Evolutionary conservation across 2,888 invertebrate species (phyloP).

Genomic region (Bombylius major): DNA sequence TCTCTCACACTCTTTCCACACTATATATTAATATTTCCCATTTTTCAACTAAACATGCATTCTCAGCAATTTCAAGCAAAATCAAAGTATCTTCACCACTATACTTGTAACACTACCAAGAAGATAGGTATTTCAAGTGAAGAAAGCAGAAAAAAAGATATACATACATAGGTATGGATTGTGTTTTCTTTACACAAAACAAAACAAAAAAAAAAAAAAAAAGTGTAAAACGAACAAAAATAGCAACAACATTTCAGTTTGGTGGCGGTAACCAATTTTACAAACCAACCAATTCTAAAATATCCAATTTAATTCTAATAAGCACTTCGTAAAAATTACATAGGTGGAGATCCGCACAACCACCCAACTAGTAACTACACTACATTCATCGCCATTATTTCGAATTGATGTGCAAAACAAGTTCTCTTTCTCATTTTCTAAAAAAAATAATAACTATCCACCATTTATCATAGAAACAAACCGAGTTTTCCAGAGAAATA

Average conservation of each 20-base stretch:
- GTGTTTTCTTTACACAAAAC: not conserved
- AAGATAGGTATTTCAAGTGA: too few species aligned
- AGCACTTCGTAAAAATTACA: constrained; percentile 21
- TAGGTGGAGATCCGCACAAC: not conserved
- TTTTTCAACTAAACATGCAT: not conserved
- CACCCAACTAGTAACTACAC: not conserved
- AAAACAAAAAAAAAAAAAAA: not conserved
- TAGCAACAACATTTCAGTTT: not conserved
- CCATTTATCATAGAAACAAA: not conserved
- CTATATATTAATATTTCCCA: too few species aligned
- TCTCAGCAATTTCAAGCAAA: not conserved
- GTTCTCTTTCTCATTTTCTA: not conserved
- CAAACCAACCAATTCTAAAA: constrained; percentile 11
- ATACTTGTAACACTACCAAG: too few species aligned
- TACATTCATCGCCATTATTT: not conserved
- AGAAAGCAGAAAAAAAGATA: too few species aligned
- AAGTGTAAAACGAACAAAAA: not conserved
- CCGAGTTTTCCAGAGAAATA: not conserved
- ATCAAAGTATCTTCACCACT: not conserved
- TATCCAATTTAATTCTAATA: constrained; percentile 21
- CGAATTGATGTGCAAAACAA: not conserved
- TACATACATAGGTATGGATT: not conserved
- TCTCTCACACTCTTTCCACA: too few species aligned
- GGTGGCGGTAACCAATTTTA: constrained; percentile 12
- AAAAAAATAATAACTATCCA: too few species aligned